These are phyloP conservation scores for Phaonia tiefii DNA, from an alignment of 2,888 invertebrate species.

Conservation along the genomic window DNA sequence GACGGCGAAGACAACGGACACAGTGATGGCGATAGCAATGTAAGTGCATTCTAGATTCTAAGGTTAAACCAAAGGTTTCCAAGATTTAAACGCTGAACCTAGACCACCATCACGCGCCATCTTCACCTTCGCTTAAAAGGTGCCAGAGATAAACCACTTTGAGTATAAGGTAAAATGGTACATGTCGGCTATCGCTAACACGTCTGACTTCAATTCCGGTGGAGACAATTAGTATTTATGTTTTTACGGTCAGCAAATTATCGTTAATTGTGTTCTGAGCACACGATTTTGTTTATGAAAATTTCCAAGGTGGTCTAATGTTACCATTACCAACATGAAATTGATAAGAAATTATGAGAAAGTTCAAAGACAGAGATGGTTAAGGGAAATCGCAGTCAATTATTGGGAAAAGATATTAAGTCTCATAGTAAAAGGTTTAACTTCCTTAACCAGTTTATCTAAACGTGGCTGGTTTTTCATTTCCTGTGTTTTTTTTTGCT, in stretches of 20 bases:
- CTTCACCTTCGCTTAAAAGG: constrained; percentile 50
- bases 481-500: too few relatives aligned
- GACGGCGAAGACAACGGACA: neutral
- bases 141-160: constrained; percentile 14
- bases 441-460: constrained; percentile 5
- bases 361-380: neutral
- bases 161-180: constrained; percentile 21
- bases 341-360: constrained; percentile 53
- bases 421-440: neutral
- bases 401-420: too few relatives aligned
- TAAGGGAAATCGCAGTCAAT: neutral
- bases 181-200: constrained; percentile 10
- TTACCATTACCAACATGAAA: neutral
- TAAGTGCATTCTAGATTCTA: neutral
- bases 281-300: constrained; percentile 48
- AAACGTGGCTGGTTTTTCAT: neutral
- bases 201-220: constrained; percentile 15
- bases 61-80: constrained; percentile 30
- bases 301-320: constrained; percentile 42
- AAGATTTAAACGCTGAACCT: constrained; percentile 30
- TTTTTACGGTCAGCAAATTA: constrained; percentile 52
- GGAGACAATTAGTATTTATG: constrained; percentile 62
- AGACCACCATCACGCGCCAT: constrained; percentile 28
- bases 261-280: constrained; percentile 55
- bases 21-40: neutral